Conservation (phyloP, 2,113 vertebrate genomes). For the Megaceryle torquata region DNA sequence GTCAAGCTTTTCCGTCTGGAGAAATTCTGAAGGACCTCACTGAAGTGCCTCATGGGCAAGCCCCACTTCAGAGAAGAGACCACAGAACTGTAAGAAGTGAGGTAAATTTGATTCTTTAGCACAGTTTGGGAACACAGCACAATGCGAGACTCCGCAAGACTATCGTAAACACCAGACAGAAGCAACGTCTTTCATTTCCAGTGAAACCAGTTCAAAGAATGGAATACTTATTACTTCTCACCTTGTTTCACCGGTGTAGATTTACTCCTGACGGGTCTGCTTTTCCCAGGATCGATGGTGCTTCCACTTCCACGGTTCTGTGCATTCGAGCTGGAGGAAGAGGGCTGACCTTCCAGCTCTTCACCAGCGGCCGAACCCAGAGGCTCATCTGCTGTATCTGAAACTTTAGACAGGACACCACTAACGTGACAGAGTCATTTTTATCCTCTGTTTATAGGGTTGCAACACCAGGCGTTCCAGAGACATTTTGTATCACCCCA, state of each 20-base stretch:
- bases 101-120: not conserved
- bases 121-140: not conserved
- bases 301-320: conserved; percentile 68
- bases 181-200: not conserved
- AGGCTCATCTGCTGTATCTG: conserved; percentile 80
- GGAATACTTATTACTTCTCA: conserved; percentile 11
- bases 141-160: not conserved
- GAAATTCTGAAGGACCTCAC: not conserved
- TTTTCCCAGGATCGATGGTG: conserved; percentile 64
- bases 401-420: conserved; percentile 67
- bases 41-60: not conserved
- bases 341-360: conserved; percentile 80
- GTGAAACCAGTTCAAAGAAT: not conserved
- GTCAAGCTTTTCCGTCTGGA: not conserved
- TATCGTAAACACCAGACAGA: not conserved
- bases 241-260: conserved; percentile 79
- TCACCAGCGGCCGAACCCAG: conserved; percentile 77
- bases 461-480: not conserved
- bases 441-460: not conserved
- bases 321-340: conserved; percentile 80
- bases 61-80: not conserved
- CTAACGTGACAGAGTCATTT: not conserved
- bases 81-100: not conserved
- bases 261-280: conserved; percentile 78
- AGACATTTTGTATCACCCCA: not conserved